Percentiles rank a stretch among this genome's conserved stretches.
These are phyloP conservation scores for Aeoliscus strigatus DNA, from an alignment of 2,797 vertebrate species.

Conservation along the genomic window DNA sequence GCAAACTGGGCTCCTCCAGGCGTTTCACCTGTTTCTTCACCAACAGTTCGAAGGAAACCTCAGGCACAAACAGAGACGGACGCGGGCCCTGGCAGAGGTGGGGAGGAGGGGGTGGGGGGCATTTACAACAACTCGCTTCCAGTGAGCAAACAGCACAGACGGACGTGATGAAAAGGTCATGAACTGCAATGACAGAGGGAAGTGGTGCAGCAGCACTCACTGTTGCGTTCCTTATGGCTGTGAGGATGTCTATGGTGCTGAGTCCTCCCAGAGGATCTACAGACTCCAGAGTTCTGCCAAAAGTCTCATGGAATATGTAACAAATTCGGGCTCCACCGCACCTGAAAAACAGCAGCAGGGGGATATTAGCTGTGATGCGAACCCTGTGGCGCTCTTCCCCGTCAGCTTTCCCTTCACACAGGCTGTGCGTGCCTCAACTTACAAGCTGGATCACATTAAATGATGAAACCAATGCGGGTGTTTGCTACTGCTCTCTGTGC, in stretches of 20 bases:
- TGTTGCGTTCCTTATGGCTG: constrained; percentile 97
- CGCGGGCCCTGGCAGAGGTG: too few species aligned
- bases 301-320: constrained; percentile 98
- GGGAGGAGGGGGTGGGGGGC: too few species aligned
- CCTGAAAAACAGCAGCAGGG: constrained; percentile 66
- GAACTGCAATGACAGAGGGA: too few species aligned
- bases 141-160: too few species aligned
- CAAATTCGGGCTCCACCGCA: constrained; percentile 96
- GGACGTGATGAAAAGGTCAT: too few species aligned
- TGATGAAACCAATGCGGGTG: constrained; percentile 58
- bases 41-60: constrained; percentile 93
- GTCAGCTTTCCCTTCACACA: constrained; percentile 44
- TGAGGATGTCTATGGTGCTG: constrained; percentile 95
- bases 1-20: constrained; percentile 92
- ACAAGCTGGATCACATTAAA: constrained; percentile 48
- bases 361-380: constrained; percentile 47
- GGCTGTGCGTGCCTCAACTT: constrained; percentile 52
- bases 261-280: constrained; percentile 95
- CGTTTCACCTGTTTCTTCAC: constrained; percentile 96
- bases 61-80: constrained; percentile 94
- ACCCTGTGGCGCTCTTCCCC: constrained; percentile 32
- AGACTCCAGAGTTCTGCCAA: constrained; percentile 94
- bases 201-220: constrained; percentile 70
- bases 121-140: too few species aligned
- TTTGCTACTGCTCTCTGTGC: too few species aligned